Conservation (phyloP, 2,797 vertebrate genomes). For the Florisuga fusca region DNA sequence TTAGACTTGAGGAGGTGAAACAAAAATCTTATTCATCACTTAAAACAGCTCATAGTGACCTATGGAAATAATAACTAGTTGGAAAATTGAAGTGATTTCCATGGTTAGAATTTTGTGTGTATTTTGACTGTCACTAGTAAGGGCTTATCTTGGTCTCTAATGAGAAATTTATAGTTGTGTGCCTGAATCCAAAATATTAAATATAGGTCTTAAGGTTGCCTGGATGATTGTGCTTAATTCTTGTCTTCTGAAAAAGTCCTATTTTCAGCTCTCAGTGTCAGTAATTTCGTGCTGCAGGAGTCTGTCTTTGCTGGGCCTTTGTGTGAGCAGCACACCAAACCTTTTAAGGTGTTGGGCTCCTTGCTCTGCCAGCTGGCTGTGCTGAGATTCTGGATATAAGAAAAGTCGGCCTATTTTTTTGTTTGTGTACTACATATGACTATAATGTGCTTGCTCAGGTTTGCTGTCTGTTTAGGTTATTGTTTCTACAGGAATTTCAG, state of each 20-base stretch:
- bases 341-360: neutral
- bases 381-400: neutral
- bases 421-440: neutral
- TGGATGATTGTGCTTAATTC: neutral
- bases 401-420: neutral
- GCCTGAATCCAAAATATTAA: neutral
- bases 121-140: neutral
- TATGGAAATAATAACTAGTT: neutral
- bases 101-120: neutral
- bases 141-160: neutral
- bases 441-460: neutral
- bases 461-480: neutral
- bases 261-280: neutral
- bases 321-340: neutral
- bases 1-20: neutral
- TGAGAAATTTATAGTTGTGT: neutral
- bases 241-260: accelerated
- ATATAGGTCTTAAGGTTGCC: neutral
- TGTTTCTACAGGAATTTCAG: neutral
- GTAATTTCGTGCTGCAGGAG: neutral
- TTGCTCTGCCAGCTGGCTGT: neutral
- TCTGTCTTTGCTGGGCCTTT: neutral
- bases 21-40: neutral
- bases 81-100: neutral
- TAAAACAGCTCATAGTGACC: neutral